These are phyloP conservation scores for Furcula furcula DNA, from an alignment of 2,888 invertebrate genomes.

Conservation along the genomic window DNA sequence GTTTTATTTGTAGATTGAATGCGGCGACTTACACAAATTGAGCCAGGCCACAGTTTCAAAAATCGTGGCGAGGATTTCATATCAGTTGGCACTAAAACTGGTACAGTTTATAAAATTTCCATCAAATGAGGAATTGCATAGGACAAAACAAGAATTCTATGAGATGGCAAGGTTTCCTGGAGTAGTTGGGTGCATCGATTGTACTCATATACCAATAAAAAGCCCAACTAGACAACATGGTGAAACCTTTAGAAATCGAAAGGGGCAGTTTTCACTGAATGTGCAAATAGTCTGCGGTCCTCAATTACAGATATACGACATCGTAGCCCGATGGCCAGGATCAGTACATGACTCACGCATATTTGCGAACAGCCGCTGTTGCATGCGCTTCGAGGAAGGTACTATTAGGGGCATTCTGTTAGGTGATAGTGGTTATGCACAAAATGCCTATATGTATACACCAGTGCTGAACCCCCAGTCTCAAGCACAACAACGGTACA, in stretches of 20 bases:
- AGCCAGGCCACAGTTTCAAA: too few relatives aligned
- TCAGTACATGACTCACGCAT: constrained; percentile 2
- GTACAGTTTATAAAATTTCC: too few relatives aligned
- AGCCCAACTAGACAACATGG: neutral
- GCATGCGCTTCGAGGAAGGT: constrained; percentile 1
- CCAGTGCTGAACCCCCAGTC: constrained; percentile 4
- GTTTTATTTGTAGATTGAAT: too few relatives aligned
- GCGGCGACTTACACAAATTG: too few relatives aligned
- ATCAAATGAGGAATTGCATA: too few relatives aligned
- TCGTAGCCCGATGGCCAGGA: constrained; percentile 1
- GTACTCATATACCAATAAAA: neutral
- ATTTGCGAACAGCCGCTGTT: constrained; percentile 1
- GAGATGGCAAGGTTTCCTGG: too few relatives aligned
- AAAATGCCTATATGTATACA: constrained; percentile 5
- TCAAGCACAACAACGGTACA: constrained; percentile 1
- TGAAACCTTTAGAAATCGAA: neutral
- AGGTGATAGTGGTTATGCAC: constrained; percentile 7
- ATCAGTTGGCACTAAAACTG: too few relatives aligned
- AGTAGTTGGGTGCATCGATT: neutral
- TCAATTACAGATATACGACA: neutral
- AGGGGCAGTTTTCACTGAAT: neutral
- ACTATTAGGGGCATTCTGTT: constrained; percentile 2
- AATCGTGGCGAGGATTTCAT: too few relatives aligned
- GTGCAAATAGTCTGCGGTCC: neutral
- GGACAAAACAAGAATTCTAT: too few relatives aligned